Base-by-base conservation (phyloP, 2,113 vertebrate genomes). In the Silurus glanis region DNA sequence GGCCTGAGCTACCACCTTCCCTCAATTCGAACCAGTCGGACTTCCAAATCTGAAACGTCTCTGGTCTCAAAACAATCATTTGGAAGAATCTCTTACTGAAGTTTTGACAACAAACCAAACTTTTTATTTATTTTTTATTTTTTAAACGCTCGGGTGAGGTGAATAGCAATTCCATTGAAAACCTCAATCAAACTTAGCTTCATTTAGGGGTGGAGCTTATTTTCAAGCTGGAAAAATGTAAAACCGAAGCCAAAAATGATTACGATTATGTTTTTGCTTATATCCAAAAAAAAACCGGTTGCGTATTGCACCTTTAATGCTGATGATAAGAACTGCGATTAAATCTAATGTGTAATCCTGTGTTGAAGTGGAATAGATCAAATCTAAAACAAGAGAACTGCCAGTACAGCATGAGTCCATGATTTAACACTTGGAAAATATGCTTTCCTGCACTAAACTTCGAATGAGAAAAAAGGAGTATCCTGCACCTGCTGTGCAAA, bases 261-360 rank as follows among this genome's bases (percentile, higher is more conserved):
- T 37, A 19, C 21, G 47, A 74, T 51, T 23, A 74, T 6, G 25
- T 16, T 6, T 16, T 37, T 69, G 66, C 66, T 69, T 28, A 28
- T 67, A 28, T 67, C 64, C 14, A 66, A 45, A 13, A 56, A 66
- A 45, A 13, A 56, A 56, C 5, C 6, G 28, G 13, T 69, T 37
- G 9, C 12, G 13, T 23, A 66, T 66, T 25, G 13, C 25, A 69
- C 28, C 62, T 58, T 79, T 66, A 76, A 87, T 85, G 69, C 87
- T 89, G 56, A 89, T 82, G 47, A 64, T 47, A 45, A 62, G 58
- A 72, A 51, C 17, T 4, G 59, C 66, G 66, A 25, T 81, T n/a
- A 89, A 66, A 47, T 59, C 10, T 64, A 47, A n/a, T 23, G n/a
- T 69, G 14, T 8, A 79, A 17, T 47, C 25, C 78, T 72, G 10